Conservation (phyloP, 2,113 vertebrate genomes). For the Heterochromis multidens region DNA sequence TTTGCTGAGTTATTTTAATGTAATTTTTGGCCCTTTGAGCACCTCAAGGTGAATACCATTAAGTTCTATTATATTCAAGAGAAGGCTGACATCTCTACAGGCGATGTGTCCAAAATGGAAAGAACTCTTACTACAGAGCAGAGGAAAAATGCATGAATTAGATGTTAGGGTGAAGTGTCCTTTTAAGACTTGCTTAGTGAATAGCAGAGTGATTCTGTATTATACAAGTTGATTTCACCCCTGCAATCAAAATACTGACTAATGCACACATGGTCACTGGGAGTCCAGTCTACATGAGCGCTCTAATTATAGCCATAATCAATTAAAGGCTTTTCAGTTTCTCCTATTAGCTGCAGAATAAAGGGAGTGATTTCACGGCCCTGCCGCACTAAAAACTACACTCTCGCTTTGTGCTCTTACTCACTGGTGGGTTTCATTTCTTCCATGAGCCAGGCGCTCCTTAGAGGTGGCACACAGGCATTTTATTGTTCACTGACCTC, state of each 20-base stretch:
- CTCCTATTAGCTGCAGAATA: neutral
- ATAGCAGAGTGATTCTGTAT: neutral
- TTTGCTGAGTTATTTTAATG: neutral
- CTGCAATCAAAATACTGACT: neutral
- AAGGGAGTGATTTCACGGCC: neutral
- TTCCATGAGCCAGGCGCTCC: neutral
- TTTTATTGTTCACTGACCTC: constrained; percentile 43
- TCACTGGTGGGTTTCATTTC: neutral
- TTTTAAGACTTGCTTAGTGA: neutral
- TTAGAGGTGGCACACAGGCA: constrained; percentile 35
- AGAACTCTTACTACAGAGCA: neutral
- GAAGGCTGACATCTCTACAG: neutral
- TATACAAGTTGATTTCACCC: neutral
- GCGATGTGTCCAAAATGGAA: neutral
- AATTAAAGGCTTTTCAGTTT: neutral
- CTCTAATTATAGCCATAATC: neutral
- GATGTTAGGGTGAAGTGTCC: neutral
- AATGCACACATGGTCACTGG: neutral
- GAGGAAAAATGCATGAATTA: neutral
- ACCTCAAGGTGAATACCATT: neutral
- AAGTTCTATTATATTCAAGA: neutral
- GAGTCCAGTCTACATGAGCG: neutral
- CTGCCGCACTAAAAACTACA: neutral
- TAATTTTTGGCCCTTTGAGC: neutral
- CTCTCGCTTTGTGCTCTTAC: neutral